Conservation (phyloP, 2,797 vertebrate genomes). For the Anabas testudineus region DNA sequence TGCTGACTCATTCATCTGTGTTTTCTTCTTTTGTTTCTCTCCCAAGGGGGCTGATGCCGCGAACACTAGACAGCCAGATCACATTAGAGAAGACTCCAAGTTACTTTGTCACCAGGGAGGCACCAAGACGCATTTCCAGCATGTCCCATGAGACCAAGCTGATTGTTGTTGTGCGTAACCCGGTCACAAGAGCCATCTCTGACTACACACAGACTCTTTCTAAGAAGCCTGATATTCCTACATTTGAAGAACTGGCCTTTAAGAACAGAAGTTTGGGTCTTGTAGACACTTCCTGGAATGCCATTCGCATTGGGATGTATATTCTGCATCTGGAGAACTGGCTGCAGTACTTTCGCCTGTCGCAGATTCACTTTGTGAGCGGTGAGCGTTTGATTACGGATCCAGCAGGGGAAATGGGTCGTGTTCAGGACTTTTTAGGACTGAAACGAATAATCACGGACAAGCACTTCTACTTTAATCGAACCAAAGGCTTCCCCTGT, state of each 20-base stretch:
- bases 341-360: slow-evolving; percentile 94
- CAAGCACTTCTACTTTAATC: slow-evolving; percentile 99
- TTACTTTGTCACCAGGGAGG: slow-evolving; percentile 96
- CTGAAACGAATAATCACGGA: slow-evolving; percentile 94
- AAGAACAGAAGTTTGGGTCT: slow-evolving; percentile 91
- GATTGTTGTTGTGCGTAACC: slow-evolving; percentile 96
- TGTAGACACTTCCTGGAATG: slow-evolving; percentile 95
- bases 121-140: slow-evolving; percentile 90
- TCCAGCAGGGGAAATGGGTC: slow-evolving; percentile 94
- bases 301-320: slow-evolving; percentile 97
- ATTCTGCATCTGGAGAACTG: slow-evolving; percentile 94
- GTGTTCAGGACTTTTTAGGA: slow-evolving; percentile 96
- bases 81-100: slow-evolving; percentile 98
- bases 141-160: slow-evolving; percentile 95
- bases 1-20: slow-evolving; percentile 51
- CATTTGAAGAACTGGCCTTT: slow-evolving; percentile 94
- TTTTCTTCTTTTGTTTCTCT: slow-evolving; percentile 49
- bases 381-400: slow-evolving; percentile 95
- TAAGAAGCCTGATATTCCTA: slow-evolving; percentile 96
- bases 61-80: slow-evolving; percentile 94
- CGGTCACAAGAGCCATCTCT: slow-evolving; percentile 95
- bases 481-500: slow-evolving; percentile 98
- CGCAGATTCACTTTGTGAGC: slow-evolving; percentile 97
- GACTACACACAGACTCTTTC: slow-evolving; percentile 98
- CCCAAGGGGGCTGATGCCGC: slow-evolving; percentile 93